These are phyloP conservation scores for Sebastes jordani DNA, from an alignment of 2,797 vertebrate species.

Conservation along the genomic window DNA sequence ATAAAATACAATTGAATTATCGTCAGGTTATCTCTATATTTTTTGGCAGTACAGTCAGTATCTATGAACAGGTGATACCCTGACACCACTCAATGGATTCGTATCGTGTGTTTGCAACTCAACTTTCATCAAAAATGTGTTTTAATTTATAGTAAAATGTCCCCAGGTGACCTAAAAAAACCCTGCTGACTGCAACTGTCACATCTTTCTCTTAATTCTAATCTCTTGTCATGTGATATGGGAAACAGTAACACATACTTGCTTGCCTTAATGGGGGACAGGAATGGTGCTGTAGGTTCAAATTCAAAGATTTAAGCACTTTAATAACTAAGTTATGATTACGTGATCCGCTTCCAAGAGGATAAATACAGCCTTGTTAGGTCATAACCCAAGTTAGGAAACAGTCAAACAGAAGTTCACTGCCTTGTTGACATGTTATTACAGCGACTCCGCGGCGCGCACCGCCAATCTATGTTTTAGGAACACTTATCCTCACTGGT, in stretches of 20 bases:
- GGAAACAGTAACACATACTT: background rate
- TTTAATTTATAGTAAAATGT: background rate
- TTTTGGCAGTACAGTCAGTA: background rate
- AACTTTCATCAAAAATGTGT: background rate
- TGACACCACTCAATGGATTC: background rate
- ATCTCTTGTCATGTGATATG: background rate
- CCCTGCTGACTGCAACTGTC: background rate
- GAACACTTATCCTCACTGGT: background rate
- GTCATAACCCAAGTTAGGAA: conserved; percentile 4
- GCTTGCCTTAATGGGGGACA: background rate
- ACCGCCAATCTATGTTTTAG: background rate
- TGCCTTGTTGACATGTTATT: conserved; percentile 7
- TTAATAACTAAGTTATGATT: background rate
- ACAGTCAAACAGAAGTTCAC: conserved; percentile 21
- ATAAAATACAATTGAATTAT: background rate
- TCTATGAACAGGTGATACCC: background rate
- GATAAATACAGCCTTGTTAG: background rate
- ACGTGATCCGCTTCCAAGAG: background rate
- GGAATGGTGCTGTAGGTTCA: background rate
- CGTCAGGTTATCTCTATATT: background rate
- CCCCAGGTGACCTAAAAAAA: background rate
- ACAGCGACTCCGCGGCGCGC: background rate
- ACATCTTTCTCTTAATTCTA: background rate
- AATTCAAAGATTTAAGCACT: background rate
- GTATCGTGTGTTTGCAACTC: background rate